phyloP scores from a whole-genome alignment of 2,797 vertebrate genomes.

The Danio kyathit region DNA sequence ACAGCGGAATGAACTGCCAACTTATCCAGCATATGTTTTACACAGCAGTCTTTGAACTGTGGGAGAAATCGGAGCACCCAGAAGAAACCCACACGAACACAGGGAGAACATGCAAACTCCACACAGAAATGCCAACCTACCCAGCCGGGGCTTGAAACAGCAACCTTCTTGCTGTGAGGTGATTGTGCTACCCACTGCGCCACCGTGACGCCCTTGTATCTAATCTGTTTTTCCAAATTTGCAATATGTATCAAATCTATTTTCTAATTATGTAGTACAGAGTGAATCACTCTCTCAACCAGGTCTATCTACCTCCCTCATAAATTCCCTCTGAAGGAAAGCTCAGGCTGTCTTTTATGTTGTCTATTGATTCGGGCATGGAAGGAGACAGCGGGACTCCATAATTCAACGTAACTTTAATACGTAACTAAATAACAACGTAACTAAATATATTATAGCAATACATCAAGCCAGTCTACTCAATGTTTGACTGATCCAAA shows the following conservation, averaged over 20 bases:
- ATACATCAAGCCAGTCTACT: conserved; percentile 41
- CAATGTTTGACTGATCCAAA: conserved; percentile 27
- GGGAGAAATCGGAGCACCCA: too few species aligned
- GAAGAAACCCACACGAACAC: too few species aligned
- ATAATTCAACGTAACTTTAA: conserved; percentile 46
- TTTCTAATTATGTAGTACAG: neutral
- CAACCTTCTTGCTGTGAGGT: too few species aligned
- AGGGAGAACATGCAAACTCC: too few species aligned
- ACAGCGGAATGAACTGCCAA: too few species aligned
- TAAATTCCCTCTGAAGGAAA: conserved; percentile 52
- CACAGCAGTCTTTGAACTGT: too few species aligned
- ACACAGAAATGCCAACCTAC: too few species aligned
- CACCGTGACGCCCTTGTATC: too few species aligned
- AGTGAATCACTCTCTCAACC: neutral
- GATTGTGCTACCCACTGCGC: too few species aligned
- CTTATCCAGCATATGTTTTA: too few species aligned
- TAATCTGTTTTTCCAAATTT: neutral
- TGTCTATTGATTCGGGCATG: conserved; percentile 67
- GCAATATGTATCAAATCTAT: neutral
- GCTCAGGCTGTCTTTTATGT: conserved; percentile 53
- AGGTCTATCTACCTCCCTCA: conserved; percentile 43
- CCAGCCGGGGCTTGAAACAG: too few species aligned
- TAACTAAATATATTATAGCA: conserved; percentile 65
- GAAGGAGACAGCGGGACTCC: conserved; percentile 23
- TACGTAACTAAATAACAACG: too few species aligned